A percentile compares a stretch with the other conserved stretches of the same genome.
phyloP scores from a whole-genome alignment of 2,113 vertebrate species.

The Dendrocopos noguchii region DNA sequence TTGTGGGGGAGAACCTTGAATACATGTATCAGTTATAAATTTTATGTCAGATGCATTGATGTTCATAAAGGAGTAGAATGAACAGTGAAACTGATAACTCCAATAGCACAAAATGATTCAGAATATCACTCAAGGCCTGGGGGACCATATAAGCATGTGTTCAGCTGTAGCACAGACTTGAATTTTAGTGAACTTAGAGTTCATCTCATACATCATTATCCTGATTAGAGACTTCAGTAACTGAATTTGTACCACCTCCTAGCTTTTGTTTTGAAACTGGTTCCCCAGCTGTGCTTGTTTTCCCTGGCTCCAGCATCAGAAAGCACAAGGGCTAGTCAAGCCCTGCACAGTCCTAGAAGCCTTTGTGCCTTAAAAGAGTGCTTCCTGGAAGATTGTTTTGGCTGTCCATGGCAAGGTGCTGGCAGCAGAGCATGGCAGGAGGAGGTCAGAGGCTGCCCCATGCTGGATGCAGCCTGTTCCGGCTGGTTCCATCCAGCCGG shows the following conservation, averaged over 20 bases:
- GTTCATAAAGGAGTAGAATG: neutral
- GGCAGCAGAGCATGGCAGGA: rapidly evolving
- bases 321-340: neutral
- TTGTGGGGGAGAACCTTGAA: neutral
- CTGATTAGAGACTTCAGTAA: neutral
- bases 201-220: neutral
- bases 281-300: neutral
- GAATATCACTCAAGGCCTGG: neutral
- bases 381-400: rapidly evolving
- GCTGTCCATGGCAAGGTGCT: rapidly evolving
- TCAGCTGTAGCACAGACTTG: neutral
- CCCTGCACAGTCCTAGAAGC: rapidly evolving
- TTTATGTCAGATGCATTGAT: neutral
- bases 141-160: neutral
- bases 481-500: rapidly evolving
- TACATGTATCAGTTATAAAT: neutral
- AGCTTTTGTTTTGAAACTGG: neutral
- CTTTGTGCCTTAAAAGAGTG: rapidly evolving
- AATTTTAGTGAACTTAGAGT: neutral
- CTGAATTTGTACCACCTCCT: neutral
- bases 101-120: neutral
- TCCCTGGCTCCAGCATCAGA: rapidly evolving
- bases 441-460: rapidly evolving
- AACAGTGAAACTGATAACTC: neutral
- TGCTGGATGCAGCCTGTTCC: rapidly evolving